phyloP scores from a whole-genome alignment of 2,797 vertebrate genomes.

The Odontamblyopus rebecca region DNA sequence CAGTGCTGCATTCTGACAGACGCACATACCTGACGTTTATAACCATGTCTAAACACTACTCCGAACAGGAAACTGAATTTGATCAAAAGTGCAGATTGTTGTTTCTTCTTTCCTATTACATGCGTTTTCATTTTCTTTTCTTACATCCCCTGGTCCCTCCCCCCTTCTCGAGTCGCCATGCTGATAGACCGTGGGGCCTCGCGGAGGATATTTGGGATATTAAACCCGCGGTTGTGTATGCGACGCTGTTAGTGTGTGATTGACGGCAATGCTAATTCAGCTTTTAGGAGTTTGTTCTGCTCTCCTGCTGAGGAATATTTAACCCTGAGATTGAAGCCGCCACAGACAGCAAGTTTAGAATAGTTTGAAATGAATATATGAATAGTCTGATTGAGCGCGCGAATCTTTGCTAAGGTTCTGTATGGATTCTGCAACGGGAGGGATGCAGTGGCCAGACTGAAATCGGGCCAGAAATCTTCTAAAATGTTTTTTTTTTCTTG shows the following conservation, averaged over 20 bases:
- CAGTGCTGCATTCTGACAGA: conserved; percentile 17
- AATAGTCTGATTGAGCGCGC: neutral
- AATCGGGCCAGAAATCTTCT: no score
- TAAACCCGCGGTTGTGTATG: conserved; percentile 52
- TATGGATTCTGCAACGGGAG: no score
- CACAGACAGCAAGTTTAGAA: neutral
- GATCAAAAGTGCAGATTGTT: conserved; percentile 64
- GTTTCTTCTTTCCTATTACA: conserved; percentile 55
- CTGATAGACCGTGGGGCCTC: conserved; percentile 66
- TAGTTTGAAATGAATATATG: neutral
- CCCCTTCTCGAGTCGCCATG: conserved; percentile 58
- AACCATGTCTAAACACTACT: conserved; percentile 38
- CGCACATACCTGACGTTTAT: conserved; percentile 35
- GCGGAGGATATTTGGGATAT: conserved; percentile 63
- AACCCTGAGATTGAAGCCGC: conserved; percentile 59
- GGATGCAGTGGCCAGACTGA: no score
- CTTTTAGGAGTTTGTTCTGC: conserved; percentile 67
- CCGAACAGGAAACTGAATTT: conserved; percentile 48
- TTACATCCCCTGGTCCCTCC: conserved; percentile 16
- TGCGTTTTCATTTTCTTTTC: conserved; percentile 61
- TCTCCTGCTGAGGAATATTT: conserved; percentile 60
- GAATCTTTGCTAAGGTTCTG: no score
- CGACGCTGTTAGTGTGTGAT: conserved; percentile 51
- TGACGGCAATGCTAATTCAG: conserved; percentile 76
- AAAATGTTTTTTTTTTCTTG: no score